Conservation (phyloP, 2,888 invertebrate genomes). For the Mactromeris polynyma region DNA sequence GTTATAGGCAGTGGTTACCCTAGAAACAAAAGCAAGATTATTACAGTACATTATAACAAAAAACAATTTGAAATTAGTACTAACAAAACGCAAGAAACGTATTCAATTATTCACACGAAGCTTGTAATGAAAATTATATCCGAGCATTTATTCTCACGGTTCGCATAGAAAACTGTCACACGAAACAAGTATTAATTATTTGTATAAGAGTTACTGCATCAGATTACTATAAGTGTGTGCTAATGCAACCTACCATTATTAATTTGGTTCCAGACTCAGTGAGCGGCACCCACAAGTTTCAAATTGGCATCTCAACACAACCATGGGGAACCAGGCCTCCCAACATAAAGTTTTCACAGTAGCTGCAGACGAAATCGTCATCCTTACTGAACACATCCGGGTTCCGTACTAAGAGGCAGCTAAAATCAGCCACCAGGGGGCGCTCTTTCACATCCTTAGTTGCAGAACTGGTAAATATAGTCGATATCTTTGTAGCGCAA, state of each 20-base stretch:
- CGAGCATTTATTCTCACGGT: too few species aligned
- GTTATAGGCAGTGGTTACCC: background rate
- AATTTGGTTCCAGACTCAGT: slow-evolving; percentile 26
- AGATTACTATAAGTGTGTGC: too few species aligned
- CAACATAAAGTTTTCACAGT: slow-evolving; percentile 66
- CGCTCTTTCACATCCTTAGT: slow-evolving; percentile 59
- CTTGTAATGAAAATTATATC: too few species aligned
- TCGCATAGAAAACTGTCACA: too few species aligned
- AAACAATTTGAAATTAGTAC: background rate
- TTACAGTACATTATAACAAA: background rate
- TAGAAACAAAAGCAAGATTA: background rate
- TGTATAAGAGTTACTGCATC: too few species aligned
- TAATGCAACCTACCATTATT: slow-evolving; percentile 20
- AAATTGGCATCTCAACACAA: slow-evolving; percentile 62
- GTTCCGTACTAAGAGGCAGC: slow-evolving; percentile 52
- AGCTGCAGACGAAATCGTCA: slow-evolving; percentile 59
- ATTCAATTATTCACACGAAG: too few species aligned
- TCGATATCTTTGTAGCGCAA: slow-evolving; percentile 56
- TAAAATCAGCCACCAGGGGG: slow-evolving; percentile 51
- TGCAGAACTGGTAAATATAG: slow-evolving; percentile 51
- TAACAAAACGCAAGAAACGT: background rate
- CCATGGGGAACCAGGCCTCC: slow-evolving; percentile 63
- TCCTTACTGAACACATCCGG: slow-evolving; percentile 52
- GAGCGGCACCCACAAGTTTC: slow-evolving; percentile 21
- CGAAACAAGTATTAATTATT: too few species aligned